Percentiles rank a stretch among this genome's conserved stretches.
phyloP scores from a whole-genome alignment of 2,113 vertebrate species.

The Bufo bufo region DNA sequence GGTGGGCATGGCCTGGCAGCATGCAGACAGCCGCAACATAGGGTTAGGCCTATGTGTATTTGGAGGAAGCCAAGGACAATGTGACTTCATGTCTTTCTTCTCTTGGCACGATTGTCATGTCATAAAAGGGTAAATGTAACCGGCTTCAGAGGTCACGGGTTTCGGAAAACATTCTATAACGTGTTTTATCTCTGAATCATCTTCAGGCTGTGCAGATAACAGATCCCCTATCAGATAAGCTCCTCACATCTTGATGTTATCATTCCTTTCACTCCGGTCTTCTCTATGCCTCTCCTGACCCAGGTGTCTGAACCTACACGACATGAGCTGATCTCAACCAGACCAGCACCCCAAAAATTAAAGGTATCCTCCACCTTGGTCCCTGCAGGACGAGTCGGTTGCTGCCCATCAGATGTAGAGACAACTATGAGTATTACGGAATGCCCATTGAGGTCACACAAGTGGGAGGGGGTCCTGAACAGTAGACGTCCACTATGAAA shows the following conservation, averaged over 20 bases:
- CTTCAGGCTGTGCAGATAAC: neutral
- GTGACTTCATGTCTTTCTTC: neutral
- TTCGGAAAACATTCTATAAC: slow-evolving; percentile 11
- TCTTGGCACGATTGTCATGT: neutral
- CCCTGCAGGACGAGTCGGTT: too few relatives aligned
- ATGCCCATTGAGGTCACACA: too few relatives aligned
- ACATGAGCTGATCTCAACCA: neutral
- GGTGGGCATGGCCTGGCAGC: too few relatives aligned
- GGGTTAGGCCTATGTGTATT: too few relatives aligned
- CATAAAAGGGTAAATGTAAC: slow-evolving; percentile 17
- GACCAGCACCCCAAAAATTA: too few relatives aligned
- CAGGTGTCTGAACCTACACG: neutral
- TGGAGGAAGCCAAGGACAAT: neutral
- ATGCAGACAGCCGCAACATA: too few relatives aligned
- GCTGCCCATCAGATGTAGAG: too few relatives aligned
- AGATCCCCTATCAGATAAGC: slow-evolving; percentile 43
- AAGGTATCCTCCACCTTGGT: too few relatives aligned
- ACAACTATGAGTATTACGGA: too few relatives aligned
- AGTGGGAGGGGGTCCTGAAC: too few relatives aligned
- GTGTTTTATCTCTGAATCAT: slow-evolving; percentile 31
- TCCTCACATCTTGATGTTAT: slow-evolving; percentile 24
- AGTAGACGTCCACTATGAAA: too few relatives aligned
- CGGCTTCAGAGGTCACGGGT: neutral
- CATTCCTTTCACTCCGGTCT: neutral
- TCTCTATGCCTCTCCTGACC: neutral